Evolutionary conservation across 35 echinoderm and acorn worm genomes (phyloP), one percentile per base, ranked within the genome.

Genomic region (Apostichopus parvimensis): DNA sequence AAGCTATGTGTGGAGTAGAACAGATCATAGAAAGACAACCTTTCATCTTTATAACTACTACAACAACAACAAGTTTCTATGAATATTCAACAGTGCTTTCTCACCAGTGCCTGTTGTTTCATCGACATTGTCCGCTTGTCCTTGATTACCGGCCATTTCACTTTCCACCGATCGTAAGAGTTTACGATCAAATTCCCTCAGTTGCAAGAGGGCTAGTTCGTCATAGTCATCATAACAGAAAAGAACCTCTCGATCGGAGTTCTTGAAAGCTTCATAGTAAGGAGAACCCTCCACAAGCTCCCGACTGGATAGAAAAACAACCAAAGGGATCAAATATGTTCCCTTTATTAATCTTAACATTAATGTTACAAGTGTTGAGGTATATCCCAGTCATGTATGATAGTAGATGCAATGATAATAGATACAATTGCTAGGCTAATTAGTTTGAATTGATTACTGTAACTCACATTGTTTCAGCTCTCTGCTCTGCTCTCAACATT

Each of bases 201-300:
- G 94, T 70, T 98, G 97, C 17, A 98, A 70, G 86, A 98, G 77
- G 8, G 91, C 87, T 20, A 98, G 95, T 75, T 98, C 97, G 93
- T 98, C 97, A 58, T 96, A 98, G 10, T 98, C 97, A 91, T 95
- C 97, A 89, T 94, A 98, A 68, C 97, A 98, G 87, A 96, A 98
- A 1, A 98, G 88, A 13, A 98, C 94, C 87, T 98, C 97, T 54
- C 87, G 87, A 79, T 93, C 93, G n/a, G 92, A 78, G 23, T 57
- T 59, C 89, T 94, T 93, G 80, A 95, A 94, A 8, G 93, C 97
- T 60, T 98, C 95, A 73, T 90, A 96, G 94, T 98, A 98, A 22
- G 97, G 97, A 10, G 97, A 98, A 0, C 78, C 92, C 83, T 98
- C 96, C 6, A 92, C 96, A 25, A 98, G 88, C 73, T 98, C 92